Evolutionary conservation across 2,113 vertebrate genomes (phyloP), one percentile per base, ranked within the genome.

Genomic region (Elaphurus davidianus): DNA sequence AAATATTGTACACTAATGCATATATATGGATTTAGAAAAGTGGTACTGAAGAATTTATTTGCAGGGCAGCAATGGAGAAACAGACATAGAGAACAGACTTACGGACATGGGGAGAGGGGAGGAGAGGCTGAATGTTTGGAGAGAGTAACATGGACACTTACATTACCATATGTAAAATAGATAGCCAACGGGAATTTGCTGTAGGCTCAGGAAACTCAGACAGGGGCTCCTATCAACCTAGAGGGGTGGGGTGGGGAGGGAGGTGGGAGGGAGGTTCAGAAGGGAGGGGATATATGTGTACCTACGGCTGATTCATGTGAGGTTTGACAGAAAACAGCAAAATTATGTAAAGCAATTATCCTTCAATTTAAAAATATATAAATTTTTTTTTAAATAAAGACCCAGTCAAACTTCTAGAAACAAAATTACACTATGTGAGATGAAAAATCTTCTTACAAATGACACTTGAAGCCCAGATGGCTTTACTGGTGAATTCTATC

Each of bases 391-490:
- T 1, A 3, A 3, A 50, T 12, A 67, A 71, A 54, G 33, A 86
- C 15, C 36, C 45, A 36, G 82, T 71, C 59, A 84, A 28, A 27
- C 28, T 91, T 87, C 27, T 47, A 13, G 82, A 79, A 81, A 47
- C 47, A 76, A 87, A 91, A 67, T 67, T 87, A 91, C 8, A 95
- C 62, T 64, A 23, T 47, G 23, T n/a, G 28, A 87, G 13, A 87
- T 33, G 23, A 78, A 67, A 87, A 88, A 74, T 43, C 50, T 74
- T 62, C 57, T n/a, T 54, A 76, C 10, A 86, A 87, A 90, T 60
- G 36, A 40, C 6, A 43, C 15, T 36, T 10, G 5, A 36, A 57
- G 25, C 2, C 55, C n/a, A 95, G 57, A 82, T 90, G 71, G 16
- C 1, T 88, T 91, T 47, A 40, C 9, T 55, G 50, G 33, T 79